A percentile compares a stretch with the other conserved stretches of the same genome.
Conservation (phyloP, 2,888 invertebrate species). For the Bruchidius siliquastri region DNA sequence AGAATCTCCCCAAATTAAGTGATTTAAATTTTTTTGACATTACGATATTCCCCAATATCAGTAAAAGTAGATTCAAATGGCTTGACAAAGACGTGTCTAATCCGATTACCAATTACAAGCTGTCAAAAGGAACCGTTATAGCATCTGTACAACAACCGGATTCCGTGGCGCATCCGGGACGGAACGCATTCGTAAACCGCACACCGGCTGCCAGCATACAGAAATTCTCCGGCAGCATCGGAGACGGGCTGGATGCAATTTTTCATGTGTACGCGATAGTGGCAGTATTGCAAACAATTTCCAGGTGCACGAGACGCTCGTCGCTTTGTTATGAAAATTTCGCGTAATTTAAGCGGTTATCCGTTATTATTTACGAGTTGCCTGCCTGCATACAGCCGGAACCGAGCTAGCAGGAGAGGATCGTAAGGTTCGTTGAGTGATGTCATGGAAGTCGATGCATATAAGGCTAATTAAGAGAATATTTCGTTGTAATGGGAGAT, state of each 20-base stretch:
- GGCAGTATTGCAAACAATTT: background rate
- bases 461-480: background rate
- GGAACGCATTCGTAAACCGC: too few relatives aligned
- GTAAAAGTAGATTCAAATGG: too few relatives aligned
- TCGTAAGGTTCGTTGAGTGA: background rate
- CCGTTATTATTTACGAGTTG: constrained; percentile 32
- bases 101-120: too few relatives aligned
- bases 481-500: background rate
- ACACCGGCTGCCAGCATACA: background rate
- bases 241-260: background rate
- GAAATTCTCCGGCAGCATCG: background rate
- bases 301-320: background rate
- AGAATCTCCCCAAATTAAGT: too few relatives aligned
- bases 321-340: constrained; percentile 33
- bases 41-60: too few relatives aligned
- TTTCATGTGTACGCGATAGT: background rate
- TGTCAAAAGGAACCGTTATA: too few relatives aligned
- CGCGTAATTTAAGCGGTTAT: constrained; percentile 33
- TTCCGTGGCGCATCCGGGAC: background rate
- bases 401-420: constrained; percentile 1
- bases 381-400: background rate
- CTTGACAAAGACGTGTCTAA: too few relatives aligned
- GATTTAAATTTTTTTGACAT: too few relatives aligned
- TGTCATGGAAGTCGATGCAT: constrained; percentile 1
- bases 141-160: background rate